Conservation (phyloP, 2,888 invertebrate species). For the Brachyopa scutellaris region DNA sequence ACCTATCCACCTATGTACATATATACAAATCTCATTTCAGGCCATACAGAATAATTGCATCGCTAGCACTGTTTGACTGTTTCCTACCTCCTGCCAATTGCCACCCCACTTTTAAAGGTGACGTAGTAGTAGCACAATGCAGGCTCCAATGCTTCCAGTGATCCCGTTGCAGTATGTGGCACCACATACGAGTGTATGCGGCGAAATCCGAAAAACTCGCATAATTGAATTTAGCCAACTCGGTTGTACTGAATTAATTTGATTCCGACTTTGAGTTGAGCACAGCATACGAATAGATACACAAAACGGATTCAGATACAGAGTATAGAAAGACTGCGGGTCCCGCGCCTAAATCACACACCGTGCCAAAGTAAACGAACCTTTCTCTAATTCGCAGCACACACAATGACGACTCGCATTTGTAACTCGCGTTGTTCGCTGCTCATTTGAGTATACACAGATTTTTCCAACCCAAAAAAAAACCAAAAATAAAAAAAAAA, state of each 20-base stretch:
- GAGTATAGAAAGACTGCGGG: conserved; percentile 31
- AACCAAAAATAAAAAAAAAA: conserved; percentile 6
- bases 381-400: conserved; percentile 66
- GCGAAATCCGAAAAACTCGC: conserved; percentile 36
- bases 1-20: too few species aligned
- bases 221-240: conserved; percentile 69
- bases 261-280: conserved; percentile 43
- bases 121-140: conserved; percentile 23
- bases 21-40: conserved; percentile 64
- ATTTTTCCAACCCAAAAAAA: conserved; percentile 34
- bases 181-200: too few species aligned
- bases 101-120: conserved; percentile 6
- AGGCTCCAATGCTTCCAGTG: conserved; percentile 40
- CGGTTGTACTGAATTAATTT: conserved; percentile 69
- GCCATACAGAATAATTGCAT: conserved; percentile 61
- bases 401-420: conserved; percentile 50
- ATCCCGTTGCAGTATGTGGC: background rate
- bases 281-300: conserved; percentile 6
- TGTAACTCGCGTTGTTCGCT: conserved; percentile 47
- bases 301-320: too few species aligned
- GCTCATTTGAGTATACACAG: conserved; percentile 30
- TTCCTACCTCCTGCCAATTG: background rate
- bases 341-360: conserved; percentile 62
- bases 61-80: conserved; percentile 12
- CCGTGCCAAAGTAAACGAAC: conserved; percentile 66